Percentiles rank a stretch among this genome's conserved stretches.
Evolutionary conservation across 2,797 vertebrate genomes (phyloP).

Genomic region (Clarias laeviceps): DNA sequence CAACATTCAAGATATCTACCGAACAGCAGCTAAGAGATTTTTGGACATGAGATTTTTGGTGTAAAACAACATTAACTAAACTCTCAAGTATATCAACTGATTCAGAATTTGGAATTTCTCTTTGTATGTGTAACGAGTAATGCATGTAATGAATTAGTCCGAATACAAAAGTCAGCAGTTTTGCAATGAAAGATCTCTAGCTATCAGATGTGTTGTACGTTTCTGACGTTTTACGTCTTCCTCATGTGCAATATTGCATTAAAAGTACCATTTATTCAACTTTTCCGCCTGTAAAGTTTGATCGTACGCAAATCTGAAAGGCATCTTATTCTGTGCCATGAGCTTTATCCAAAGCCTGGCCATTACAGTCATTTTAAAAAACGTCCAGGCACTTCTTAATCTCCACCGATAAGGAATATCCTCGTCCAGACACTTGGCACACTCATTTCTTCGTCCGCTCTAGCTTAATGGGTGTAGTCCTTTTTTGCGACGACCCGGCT

Average conservation of each 20-base stretch:
- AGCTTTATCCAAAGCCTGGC: slow-evolving; percentile 39
- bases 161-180: not conserved
- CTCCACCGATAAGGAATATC: slow-evolving; percentile 30
- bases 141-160: not conserved
- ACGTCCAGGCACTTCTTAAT: slow-evolving; percentile 74
- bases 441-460: slow-evolving; percentile 19
- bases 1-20: slow-evolving; percentile 27
- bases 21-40: slow-evolving; percentile 1
- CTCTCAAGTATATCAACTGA: not conserved
- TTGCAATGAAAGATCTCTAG: not conserved
- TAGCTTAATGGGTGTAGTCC: slow-evolving; percentile 40
- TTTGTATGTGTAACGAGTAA: not conserved
- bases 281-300: slow-evolving; percentile 14
- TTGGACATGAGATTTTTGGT: not conserved
- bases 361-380: slow-evolving; percentile 34
- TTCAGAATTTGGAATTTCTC: not conserved
- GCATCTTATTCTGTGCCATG: slow-evolving; percentile 47
- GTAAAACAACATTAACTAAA: not conserved
- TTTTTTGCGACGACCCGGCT: not conserved
- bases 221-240: slow-evolving; percentile 52
- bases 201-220: slow-evolving; percentile 1
- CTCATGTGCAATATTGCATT: slow-evolving; percentile 68
- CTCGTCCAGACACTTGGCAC: slow-evolving; percentile 65
- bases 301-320: slow-evolving; percentile 60
- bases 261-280: not conserved